Evolutionary conservation across 1,140 invertebrate genomes (phyloP), one percentile per base, ranked within the genome.

Genomic region (Drosophila seguyi): DNA sequence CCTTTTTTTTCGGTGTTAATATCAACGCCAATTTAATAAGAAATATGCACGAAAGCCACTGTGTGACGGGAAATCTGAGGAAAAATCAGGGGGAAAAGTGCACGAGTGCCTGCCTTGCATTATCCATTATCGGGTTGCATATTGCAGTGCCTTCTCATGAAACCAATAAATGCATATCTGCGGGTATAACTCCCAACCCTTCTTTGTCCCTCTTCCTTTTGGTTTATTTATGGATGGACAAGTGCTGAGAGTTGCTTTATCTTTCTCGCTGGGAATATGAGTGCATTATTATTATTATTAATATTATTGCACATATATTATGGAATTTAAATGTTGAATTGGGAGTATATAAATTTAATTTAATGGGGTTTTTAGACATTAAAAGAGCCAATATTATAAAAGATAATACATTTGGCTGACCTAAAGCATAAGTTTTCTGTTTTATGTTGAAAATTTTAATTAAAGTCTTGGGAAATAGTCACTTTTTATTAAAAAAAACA

Each of bases 21-120:
- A 72, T 72, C 69, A 59, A 50, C 69, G 53, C 69, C 67, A 72
- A 72, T 72, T 72, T 72, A 72, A 72, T 72, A 72, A 72, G 52
- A 72, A 72, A 72, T 72, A 72, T 72, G 66, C 67, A 72, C 69
- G 67, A 59, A 44, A 67, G 47, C 22, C n/a, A 36, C 22, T 34
- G 31, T 16, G 18, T 53, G 8, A 11, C 22, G 52, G 20, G 22
- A 53, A 53, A 36, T 53, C 31, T 16, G 31, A 20, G 50, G 29
- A 36, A 58, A 58, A 41, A 38, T 27, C 14, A 14, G 61, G 13
- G 16, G 60, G 8, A 36, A 27, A 27, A 18, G 13, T 13, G 27
- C 52, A 47, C 38, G 50, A 22, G 52, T 34, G 42, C 50, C 55
- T 39, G 65, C 27, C 68, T 48, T 71, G 67, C 69, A 72, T 68